Base-by-base conservation (phyloP, 2,888 invertebrate species). In the Agriopis marginaria region DNA sequence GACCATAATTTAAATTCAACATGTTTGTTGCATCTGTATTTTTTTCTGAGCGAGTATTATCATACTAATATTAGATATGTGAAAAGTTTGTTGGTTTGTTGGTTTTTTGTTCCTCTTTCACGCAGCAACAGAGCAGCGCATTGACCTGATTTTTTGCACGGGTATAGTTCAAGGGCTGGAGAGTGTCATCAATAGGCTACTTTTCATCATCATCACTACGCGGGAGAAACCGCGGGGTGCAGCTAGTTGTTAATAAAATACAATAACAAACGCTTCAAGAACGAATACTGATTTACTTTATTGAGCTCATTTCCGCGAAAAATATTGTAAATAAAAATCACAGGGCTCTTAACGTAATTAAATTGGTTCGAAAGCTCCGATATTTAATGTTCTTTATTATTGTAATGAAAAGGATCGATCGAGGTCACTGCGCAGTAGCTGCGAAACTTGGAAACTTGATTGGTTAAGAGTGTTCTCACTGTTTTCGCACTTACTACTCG, bases 371-470 rank as follows among this genome's bases (percentile, higher is more conserved):
- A 68, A 62, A 71, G 66, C 67, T 63, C 60, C 62, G 53, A 69
- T 66, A 70, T 70, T 75, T 68, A 71, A 70, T 51, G 64, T 75
- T 67, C 61, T 70, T 73, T 75, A 71, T 73, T 66, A 72, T 66
- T 12, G 63, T 73, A 68, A 71, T 77, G 74, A 75, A 73, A 71
- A 63, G 32, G 71, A 68, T 66, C 71, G 71, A 68, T 66, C 71
- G 76, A 75, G 74, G 68, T 39, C 62, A 62, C 8, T n/a, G 49
- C 68, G 47, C 47, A 62, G 71, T 78, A 75, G 72, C 71, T 75
- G 9, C 42, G 50, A 42, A 64, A 7, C 72, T 79, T 72, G 67
- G 67, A 73, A 78, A 75, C 69, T 76, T 78, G 70, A 73, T 70
- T 70, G 47, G 14, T 32, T n/a, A 1, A 47, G 2, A 39, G 10